Evolutionary conservation across 2,797 vertebrate species (phyloP).

Genomic region (Capromys pilorides): DNA sequence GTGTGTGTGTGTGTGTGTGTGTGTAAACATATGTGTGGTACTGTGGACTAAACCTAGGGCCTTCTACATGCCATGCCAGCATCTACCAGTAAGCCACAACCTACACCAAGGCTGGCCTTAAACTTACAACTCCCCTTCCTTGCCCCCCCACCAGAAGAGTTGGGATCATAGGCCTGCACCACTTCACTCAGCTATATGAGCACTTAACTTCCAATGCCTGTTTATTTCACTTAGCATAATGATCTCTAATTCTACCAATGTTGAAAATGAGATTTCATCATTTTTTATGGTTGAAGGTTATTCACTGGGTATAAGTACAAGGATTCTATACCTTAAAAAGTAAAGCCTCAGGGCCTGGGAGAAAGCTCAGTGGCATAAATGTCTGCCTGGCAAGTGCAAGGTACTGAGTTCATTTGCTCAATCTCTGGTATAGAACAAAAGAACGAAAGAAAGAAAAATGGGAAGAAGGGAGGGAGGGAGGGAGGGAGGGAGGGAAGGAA

Average conservation of each 20-base stretch:
- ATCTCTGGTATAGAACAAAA: not conserved
- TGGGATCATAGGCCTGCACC: not conserved
- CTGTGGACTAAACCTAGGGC: no score
- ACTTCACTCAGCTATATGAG: not conserved
- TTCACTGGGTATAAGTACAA: not conserved
- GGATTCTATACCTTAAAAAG: slow-evolving; percentile 8
- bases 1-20: not conserved
- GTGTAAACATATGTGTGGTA: not conserved
- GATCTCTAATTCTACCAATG: not conserved
- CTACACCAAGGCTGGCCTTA: not conserved
- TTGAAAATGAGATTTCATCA: not conserved
- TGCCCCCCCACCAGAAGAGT: not conserved
- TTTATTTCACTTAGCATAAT: not conserved
- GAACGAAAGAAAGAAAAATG: no score
- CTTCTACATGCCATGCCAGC: not conserved
- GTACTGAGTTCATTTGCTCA: no score
- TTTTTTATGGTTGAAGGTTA: not conserved
- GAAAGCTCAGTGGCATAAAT: no score
- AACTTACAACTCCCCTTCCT: not conserved
- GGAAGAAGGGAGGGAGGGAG: no score
- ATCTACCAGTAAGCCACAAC: not conserved
- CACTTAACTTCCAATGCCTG: not conserved
- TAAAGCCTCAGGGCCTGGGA: not conserved
- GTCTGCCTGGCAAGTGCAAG: no score
- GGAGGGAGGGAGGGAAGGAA: no score